Conservation (phyloP, 2,797 vertebrate genomes). For the Fistularia commersonii region DNA sequence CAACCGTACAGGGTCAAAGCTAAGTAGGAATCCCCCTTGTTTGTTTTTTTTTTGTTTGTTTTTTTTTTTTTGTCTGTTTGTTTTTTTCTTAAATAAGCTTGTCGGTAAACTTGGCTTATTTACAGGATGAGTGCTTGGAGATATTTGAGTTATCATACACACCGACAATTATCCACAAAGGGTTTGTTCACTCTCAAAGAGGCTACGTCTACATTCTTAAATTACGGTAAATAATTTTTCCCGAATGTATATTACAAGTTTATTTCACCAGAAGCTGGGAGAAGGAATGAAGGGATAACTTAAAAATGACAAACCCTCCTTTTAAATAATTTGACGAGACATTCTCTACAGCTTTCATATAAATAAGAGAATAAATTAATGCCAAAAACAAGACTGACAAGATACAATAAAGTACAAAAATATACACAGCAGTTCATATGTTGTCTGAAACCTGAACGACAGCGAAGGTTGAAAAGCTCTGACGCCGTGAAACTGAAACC, state of each 20-base stretch:
- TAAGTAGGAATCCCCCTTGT: conserved; percentile 68
- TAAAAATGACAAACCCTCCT: conserved; percentile 63
- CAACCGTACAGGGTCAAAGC: conserved; percentile 78
- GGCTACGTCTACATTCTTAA: conserved; percentile 92
- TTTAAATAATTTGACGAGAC: conserved; percentile 75
- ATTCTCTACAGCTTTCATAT: conserved; percentile 77
- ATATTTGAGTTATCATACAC: conserved; percentile 72
- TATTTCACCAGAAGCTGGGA: conserved; percentile 54
- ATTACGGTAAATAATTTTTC: conserved; percentile 81
- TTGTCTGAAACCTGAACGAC: conserved; percentile 60
- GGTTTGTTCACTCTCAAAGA: conserved; percentile 72
- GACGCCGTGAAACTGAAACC: conserved; percentile 33
- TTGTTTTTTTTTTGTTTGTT: not conserved
- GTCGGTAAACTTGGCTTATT: conserved; percentile 80
- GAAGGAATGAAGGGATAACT: conserved; percentile 60
- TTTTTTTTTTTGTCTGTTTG: not conserved
- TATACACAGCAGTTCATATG: conserved; percentile 68
- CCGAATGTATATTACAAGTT: conserved; percentile 76
- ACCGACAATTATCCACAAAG: conserved; percentile 81
- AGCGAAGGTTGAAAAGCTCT: conserved; percentile 29
- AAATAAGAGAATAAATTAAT: conserved; percentile 80
- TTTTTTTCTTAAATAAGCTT: conserved; percentile 69
- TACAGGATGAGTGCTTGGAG: conserved; percentile 78
- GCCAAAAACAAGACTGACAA: conserved; percentile 32
- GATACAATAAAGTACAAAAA: conserved; percentile 74